Conservation (phyloP, 2,888 invertebrate genomes). For the Timandra comae region DNA sequence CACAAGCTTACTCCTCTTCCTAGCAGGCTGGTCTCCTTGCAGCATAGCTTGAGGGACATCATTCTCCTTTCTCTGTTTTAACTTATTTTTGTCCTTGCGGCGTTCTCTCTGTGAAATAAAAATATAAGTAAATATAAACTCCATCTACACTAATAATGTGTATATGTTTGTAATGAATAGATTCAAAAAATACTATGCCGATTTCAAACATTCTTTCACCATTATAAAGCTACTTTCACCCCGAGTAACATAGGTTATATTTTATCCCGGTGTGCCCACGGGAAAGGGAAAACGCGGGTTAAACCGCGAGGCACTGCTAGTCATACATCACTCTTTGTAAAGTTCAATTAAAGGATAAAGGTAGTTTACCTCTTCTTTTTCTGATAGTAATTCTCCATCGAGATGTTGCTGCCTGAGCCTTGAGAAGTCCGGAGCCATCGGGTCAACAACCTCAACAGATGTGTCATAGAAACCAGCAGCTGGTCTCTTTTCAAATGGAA, state of each 20-base stretch:
- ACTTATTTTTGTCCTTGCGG: conserved; percentile 95
- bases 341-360: too few relatives aligned
- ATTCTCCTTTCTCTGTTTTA: conserved; percentile 97
- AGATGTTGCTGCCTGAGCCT: conserved; percentile 93
- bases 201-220: too few relatives aligned
- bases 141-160: too few relatives aligned
- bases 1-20: conserved; percentile 96
- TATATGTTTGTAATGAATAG: too few relatives aligned
- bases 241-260: too few relatives aligned
- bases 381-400: conserved; percentile 93
- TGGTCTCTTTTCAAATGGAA: conserved; percentile 97
- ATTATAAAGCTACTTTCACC: too few relatives aligned
- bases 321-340: too few relatives aligned
- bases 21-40: conserved; percentile 90
- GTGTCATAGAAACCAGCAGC: conserved; percentile 97
- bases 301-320: too few relatives aligned
- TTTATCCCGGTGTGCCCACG: too few relatives aligned
- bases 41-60: conserved; percentile 94
- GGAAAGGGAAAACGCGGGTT: too few relatives aligned
- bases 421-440: conserved; percentile 92
- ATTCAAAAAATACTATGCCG: too few relatives aligned
- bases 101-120: conserved; percentile 82
- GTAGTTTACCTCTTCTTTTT: conserved; percentile 89
- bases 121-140: too few relatives aligned
- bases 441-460: conserved; percentile 90